Evolutionary conservation across 2,888 invertebrate species (phyloP).

Genomic region (Netelia inedita): DNA sequence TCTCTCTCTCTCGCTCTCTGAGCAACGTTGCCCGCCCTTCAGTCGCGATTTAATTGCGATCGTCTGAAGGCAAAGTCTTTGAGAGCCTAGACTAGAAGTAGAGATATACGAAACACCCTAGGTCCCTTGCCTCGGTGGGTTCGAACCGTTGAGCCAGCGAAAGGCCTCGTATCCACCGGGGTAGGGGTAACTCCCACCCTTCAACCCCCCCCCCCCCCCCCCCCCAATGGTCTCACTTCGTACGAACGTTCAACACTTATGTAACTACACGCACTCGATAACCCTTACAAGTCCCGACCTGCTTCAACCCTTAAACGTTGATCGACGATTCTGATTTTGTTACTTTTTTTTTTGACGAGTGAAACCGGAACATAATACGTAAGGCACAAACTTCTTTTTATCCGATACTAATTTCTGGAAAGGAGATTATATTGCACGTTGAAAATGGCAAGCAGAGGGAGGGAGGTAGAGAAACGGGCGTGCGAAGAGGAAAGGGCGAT

Average conservation of each 20-base stretch:
- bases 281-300: background rate
- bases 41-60: conserved; percentile 84
- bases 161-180: background rate
- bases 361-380: background rate
- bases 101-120: conserved; percentile 55
- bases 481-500: conserved; percentile 49
- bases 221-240: too few relatives aligned
- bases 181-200: background rate
- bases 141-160: background rate
- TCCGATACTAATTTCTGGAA: conserved; percentile 26
- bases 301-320: background rate
- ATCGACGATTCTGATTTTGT: background rate
- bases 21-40: conserved; percentile 72
- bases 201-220: background rate
- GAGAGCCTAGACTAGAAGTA: conserved; percentile 63
- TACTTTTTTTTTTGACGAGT: background rate
- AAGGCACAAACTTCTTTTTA: background rate
- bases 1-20: conserved; percentile 54
- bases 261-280: background rate
- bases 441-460: conserved; percentile 4
- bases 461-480: conserved; percentile 22
- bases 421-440: conserved; percentile 40
- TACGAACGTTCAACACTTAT: background rate
- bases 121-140: background rate
- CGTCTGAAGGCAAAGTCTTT: conserved; percentile 82